Percentiles rank a stretch among this genome's conserved stretches.
Evolutionary conservation across 2,888 invertebrate species (phyloP).

Genomic region (Yponomeuta malinellus): DNA sequence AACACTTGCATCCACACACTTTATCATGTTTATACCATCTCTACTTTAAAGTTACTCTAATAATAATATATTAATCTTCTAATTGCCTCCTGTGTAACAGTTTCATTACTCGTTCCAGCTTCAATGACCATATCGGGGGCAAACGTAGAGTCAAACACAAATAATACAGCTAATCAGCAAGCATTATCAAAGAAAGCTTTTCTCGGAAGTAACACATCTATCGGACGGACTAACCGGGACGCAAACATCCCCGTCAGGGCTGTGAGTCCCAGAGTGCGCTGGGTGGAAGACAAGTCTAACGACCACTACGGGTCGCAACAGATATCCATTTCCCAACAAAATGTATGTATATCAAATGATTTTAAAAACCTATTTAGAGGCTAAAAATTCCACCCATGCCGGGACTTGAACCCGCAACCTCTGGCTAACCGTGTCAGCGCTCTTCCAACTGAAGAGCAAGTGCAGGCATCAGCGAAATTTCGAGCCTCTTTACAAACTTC

Average conservation of each 20-base stretch:
- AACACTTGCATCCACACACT: constrained; percentile 28
- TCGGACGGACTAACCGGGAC: constrained; percentile 63
- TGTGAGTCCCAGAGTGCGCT: constrained; percentile 69
- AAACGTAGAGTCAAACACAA: constrained; percentile 73
- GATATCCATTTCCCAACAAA: constrained; percentile 63
- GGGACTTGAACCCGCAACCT: no score
- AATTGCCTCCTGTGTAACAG: neutral
- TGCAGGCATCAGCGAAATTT: no score
- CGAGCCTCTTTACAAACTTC: no score
- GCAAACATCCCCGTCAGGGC: constrained; percentile 69
- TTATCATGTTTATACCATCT: constrained; percentile 50
- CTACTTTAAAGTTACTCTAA: neutral
- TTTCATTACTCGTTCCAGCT: constrained; percentile 66
- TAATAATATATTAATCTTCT: neutral
- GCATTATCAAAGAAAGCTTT: constrained; percentile 68
- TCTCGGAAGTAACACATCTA: constrained; percentile 69
- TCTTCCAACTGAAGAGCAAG: no score
- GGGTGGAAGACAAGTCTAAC: constrained; percentile 64
- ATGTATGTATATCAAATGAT: constrained; percentile 41
- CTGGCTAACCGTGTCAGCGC: no score
- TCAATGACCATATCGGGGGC: constrained; percentile 82
- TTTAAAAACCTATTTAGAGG: neutral
- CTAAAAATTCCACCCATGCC: no score
- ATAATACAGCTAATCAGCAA: constrained; percentile 61
- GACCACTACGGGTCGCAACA: constrained; percentile 61